Percentiles rank a stretch among this genome's conserved stretches.
phyloP scores from a whole-genome alignment of 64 coral and sea anemone species.

The Montipora efflorescens region DNA sequence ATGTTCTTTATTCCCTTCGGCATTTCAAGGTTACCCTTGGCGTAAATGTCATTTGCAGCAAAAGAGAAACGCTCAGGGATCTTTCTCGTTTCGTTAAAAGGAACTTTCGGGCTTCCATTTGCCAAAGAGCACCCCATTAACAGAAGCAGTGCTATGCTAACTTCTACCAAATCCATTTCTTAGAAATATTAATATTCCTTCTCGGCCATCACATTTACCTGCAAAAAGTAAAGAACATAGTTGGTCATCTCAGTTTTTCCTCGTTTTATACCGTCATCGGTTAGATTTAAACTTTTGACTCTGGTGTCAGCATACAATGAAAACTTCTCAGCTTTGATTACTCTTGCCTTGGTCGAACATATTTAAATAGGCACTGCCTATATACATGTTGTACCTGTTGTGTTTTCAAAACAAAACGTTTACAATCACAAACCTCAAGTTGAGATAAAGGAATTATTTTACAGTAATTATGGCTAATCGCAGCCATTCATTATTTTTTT shows the following conservation, averaged over 20 bases:
- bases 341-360: not conserved
- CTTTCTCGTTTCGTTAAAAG: not conserved
- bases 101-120: not conserved
- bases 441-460: not conserved
- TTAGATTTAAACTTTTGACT: too few relatives aligned
- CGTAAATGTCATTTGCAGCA: slow-evolving; percentile 4
- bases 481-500: too few relatives aligned
- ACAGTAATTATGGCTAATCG: too few relatives aligned
- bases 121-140: not conserved
- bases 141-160: not conserved
- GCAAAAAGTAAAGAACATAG: not conserved
- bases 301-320: too few relatives aligned
- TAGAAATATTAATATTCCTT: not conserved
- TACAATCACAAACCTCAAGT: not conserved
- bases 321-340: not conserved
- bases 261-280: not conserved
- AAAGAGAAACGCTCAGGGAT: slow-evolving; percentile 12
- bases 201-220: not conserved
- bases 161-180: not conserved
- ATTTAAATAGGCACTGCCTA: not conserved
- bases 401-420: not conserved
- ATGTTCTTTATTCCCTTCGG: not conserved
- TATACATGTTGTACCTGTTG: not conserved
- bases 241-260: not conserved
- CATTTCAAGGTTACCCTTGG: not conserved